A percentile compares a stretch with the other conserved stretches of the same genome.
Evolutionary conservation across 2,888 invertebrate species (phyloP).

Genomic region (Byasa hedistus): DNA sequence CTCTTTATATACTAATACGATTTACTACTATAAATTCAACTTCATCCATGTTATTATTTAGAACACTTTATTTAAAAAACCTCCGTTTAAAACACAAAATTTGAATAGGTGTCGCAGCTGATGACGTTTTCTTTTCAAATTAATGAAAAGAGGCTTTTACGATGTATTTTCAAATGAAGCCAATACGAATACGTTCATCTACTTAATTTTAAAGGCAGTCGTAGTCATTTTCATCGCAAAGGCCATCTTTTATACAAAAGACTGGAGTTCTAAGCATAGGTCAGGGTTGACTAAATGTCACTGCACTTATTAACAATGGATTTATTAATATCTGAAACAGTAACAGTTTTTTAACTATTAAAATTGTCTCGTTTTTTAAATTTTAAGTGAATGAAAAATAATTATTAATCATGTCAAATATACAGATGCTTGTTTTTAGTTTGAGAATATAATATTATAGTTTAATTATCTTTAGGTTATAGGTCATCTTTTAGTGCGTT

Average conservation of each 20-base stretch:
- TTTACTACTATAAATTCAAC: too few species aligned
- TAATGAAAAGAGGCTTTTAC: background rate
- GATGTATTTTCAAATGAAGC: slow-evolving; percentile 22
- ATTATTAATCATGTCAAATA: too few species aligned
- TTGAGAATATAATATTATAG: too few species aligned
- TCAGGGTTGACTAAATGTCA: slow-evolving; percentile 22
- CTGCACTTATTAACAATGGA: background rate
- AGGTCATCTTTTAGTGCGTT: too few species aligned
- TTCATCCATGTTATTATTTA: too few species aligned
- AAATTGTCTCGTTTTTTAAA: background rate
- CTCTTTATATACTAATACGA: too few species aligned
- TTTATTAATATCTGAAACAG: background rate
- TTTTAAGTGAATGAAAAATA: too few species aligned
- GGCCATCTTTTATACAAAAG: slow-evolving; percentile 24
- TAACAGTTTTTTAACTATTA: background rate
- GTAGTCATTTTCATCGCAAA: slow-evolving; percentile 26
- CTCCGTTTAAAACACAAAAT: background rate
- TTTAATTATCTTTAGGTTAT: too few species aligned
- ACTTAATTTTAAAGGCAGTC: slow-evolving; percentile 14
- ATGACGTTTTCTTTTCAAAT: slow-evolving; percentile 4
- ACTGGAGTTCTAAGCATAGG: slow-evolving; percentile 20
- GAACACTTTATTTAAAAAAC: too few species aligned
- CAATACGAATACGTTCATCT: slow-evolving; percentile 21
- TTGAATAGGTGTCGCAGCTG: background rate
- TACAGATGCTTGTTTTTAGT: too few species aligned